Base-by-base conservation (phyloP, 2,888 invertebrate genomes). In the Noctua pronuba region DNA sequence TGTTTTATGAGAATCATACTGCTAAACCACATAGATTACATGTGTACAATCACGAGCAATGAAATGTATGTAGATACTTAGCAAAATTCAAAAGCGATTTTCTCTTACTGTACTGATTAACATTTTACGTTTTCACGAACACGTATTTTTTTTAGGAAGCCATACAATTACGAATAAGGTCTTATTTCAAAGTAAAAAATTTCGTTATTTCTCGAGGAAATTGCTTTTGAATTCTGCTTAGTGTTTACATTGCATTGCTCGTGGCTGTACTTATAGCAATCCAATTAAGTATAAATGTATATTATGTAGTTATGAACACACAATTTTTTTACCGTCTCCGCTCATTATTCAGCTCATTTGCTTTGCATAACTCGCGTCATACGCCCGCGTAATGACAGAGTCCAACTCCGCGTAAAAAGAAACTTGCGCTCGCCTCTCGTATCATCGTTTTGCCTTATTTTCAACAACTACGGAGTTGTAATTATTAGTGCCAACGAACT, bases 401-500 rank as follows among this genome's bases (percentile, higher is more conserved):
- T 88, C 90, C 91, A 91, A 91, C 89, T 90, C 88, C 86, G 87
- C 89, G 88, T 89, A 93, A 93, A 94, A 94, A 92, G 86, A 91
- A 92, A 90, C 91, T 86, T 82, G 88, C 79, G 80, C 66, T 60
- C 66, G 79, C 69, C 11, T 41, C 41, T 41, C 78, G 84, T 83
- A 80, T 55, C 82, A 86, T 83, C 86, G 82, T 91, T 91, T 91
- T 89, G 82, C 87, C 88, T 91, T 92, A 90, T 92, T 94, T 92
- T 90, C 89, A 90, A 90, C 90, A 90, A 90, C 92, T 89, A 90
- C 21, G 88, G 87, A 89, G 87, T 88, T 91, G 93, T 94, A 95
- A 95, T 95, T 95, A 95, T 93, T 92, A 89, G 91, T 91, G 94
- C 91, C 93, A 93, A 93, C 92, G 94, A 94, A 95, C 94, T 89